phyloP scores from a whole-genome alignment of 2,888 invertebrate genomes.

The Tupiocoris notatus region DNA sequence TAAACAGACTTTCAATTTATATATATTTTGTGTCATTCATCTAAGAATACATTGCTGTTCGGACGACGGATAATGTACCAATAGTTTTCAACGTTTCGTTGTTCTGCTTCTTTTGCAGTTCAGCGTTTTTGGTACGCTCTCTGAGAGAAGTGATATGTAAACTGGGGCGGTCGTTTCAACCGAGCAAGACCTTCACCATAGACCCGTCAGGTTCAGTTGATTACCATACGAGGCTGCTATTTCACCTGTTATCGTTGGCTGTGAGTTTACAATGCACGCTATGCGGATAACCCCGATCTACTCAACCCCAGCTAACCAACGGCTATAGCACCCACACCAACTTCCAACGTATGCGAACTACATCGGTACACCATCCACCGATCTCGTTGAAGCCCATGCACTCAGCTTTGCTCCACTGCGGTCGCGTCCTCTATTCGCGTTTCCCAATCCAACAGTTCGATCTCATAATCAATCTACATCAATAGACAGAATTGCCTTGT shows the following conservation, averaged over 20 bases:
- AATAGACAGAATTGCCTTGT: too few species aligned
- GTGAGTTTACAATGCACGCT: conserved; percentile 32
- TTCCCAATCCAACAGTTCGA: conserved; percentile 7
- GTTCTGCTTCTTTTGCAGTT: neutral
- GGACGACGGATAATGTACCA: too few species aligned
- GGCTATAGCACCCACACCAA: neutral
- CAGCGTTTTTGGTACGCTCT: too few species aligned
- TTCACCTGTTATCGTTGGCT: conserved; percentile 37
- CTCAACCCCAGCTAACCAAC: neutral
- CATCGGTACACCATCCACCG: neutral
- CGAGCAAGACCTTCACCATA: too few species aligned
- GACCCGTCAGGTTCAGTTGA: conserved; percentile 8
- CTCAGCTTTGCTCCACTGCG: neutral
- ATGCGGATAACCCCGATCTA: conserved; percentile 2
- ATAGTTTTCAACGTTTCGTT: neutral
- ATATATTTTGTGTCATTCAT: too few species aligned
- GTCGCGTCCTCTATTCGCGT: neutral
- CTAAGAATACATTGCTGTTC: too few species aligned
- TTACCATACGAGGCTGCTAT: conserved; percentile 35
- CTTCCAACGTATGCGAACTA: too few species aligned
- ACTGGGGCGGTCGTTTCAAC: conserved; percentile 28
- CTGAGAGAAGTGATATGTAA: conserved; percentile 31
- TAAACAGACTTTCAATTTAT: too few species aligned
- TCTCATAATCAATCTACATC: conserved; percentile 31
- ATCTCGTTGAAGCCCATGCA: neutral